Conservation (phyloP, 2,797 vertebrate genomes). For the Mareca penelope region DNA sequence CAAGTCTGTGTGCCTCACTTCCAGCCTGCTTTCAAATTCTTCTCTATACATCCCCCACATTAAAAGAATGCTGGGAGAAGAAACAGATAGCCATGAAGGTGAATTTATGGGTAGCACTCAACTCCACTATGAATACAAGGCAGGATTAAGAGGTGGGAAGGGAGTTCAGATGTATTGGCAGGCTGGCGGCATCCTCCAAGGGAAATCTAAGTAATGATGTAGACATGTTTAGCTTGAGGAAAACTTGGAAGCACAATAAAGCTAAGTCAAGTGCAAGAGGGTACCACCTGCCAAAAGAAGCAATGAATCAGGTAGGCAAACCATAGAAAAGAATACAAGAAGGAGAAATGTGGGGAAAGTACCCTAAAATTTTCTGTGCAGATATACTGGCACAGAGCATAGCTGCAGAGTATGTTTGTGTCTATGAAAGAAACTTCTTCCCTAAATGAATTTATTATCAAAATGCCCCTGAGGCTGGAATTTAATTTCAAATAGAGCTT, state of each 20-base stretch:
- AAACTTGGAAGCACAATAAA: slow-evolving; percentile 19
- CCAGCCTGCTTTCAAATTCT: background rate
- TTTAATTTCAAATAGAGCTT: slow-evolving; percentile 75
- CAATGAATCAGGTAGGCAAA: background rate
- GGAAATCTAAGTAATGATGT: background rate
- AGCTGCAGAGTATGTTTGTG: slow-evolving; percentile 32
- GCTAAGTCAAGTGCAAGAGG: slow-evolving; percentile 46
- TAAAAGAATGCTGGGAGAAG: background rate
- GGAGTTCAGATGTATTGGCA: background rate
- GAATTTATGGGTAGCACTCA: background rate
- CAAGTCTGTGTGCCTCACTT: background rate
- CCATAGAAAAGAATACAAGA: background rate
- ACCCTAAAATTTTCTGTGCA: slow-evolving; percentile 30
- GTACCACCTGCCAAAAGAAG: slow-evolving; percentile 9
- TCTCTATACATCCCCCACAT: background rate
- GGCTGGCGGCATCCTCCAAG: background rate
- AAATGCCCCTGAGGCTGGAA: slow-evolving; percentile 68
- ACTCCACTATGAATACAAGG: background rate
- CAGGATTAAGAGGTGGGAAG: background rate
- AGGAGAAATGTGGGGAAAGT: slow-evolving; percentile 49
- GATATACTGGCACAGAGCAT: background rate
- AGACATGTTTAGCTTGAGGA: background rate
- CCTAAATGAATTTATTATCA: slow-evolving; percentile 73
- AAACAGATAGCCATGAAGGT: background rate
- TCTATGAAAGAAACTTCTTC: slow-evolving; percentile 57